Evolutionary conservation across 2,113 vertebrate species (phyloP).

Genomic region (Macroglossus sobrinus): DNA sequence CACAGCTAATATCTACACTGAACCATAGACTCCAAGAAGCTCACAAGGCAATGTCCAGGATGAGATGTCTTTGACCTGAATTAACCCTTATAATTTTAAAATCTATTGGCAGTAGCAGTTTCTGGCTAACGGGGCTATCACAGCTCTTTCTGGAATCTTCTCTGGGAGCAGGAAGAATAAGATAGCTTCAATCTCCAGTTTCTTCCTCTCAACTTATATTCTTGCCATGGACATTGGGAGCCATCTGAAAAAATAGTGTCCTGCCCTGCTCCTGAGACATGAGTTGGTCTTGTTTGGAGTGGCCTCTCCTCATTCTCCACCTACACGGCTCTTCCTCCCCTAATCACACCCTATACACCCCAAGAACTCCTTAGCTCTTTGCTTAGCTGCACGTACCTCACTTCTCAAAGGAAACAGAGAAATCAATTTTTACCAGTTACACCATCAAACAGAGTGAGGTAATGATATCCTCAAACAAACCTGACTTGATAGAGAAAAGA

Average conservation of each 20-base stretch:
- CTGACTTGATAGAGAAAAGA: not conserved
- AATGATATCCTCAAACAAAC: not conserved
- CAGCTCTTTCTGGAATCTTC: not conserved
- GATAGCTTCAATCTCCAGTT: not conserved
- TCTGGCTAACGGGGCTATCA: not conserved
- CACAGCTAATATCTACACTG: not conserved
- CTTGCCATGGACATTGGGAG: not conserved
- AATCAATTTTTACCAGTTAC: not conserved
- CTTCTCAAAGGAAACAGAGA: not conserved
- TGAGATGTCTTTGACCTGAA: not conserved
- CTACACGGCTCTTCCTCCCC: not conserved
- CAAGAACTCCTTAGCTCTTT: not conserved
- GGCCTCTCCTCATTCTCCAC: not conserved
- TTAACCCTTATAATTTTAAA: not conserved
- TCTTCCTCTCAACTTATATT: not conserved
- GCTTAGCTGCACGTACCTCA: not conserved
- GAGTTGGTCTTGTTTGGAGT: not conserved
- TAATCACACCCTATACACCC: not conserved
- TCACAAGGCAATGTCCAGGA: not conserved
- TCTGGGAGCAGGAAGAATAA: not conserved
- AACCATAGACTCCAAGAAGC: not conserved
- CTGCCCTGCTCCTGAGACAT: not conserved
- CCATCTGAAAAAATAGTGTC: not conserved
- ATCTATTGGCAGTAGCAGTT: not conserved
- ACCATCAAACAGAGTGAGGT: not conserved